Evolutionary conservation across 2,797 vertebrate genomes (phyloP).

Genomic region (Glyptemys insculpta): DNA sequence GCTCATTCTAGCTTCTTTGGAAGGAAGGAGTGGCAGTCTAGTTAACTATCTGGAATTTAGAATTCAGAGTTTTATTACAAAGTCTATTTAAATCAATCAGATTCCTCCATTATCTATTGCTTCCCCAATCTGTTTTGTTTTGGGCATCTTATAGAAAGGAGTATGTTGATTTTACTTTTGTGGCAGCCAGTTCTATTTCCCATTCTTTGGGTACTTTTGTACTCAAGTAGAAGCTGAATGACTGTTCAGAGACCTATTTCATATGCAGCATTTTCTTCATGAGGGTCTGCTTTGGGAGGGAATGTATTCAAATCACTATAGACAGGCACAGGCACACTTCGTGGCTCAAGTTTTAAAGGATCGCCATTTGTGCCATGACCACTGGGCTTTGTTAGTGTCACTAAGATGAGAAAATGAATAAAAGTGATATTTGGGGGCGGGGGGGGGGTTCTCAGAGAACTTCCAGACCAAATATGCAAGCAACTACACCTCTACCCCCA

Average conservation of each 20-base stretch:
- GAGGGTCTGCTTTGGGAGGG: background rate
- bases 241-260: background rate
- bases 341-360: background rate
- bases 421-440: rapidly evolving
- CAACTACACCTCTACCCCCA: background rate
- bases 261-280: background rate
- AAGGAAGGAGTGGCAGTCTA: background rate
- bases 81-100: background rate
- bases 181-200: background rate
- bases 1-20: background rate
- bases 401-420: background rate
- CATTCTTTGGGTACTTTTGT: background rate
- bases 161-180: background rate
- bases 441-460: background rate
- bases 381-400: background rate
- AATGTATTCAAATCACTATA: background rate
- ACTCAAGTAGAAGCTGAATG: slow-evolving; percentile 1
- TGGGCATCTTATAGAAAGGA: background rate
- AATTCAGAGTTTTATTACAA: background rate
- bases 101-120: background rate
- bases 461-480: background rate
- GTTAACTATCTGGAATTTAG: slow-evolving; percentile 9
- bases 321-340: background rate
- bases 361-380: background rate
- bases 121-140: background rate